Conservation (phyloP, 2,888 invertebrate genomes). For the Crioceris asparagi region DNA sequence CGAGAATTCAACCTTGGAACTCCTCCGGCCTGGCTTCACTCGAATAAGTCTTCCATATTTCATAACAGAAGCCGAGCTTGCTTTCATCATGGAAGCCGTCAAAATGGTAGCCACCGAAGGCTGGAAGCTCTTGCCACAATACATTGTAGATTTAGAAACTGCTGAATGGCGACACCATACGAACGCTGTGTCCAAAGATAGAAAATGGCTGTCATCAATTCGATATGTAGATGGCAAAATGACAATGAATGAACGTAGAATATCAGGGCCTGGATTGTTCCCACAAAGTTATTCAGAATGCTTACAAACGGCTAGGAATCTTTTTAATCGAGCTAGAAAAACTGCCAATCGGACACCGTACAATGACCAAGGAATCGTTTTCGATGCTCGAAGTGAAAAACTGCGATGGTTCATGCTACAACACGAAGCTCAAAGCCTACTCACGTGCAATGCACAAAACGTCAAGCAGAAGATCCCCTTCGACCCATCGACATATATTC, state of each 20-base stretch:
- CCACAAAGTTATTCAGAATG: slow-evolving; percentile 68
- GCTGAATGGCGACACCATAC: slow-evolving; percentile 84
- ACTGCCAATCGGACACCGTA: slow-evolving; percentile 62
- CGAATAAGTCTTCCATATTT: slow-evolving; percentile 79
- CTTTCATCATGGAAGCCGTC: slow-evolving; percentile 73
- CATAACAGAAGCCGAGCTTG: slow-evolving; percentile 66
- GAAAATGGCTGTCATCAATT: slow-evolving; percentile 72
- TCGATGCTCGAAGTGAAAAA: slow-evolving; percentile 56
- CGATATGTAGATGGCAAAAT: slow-evolving; percentile 57
- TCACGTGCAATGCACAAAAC: slow-evolving; percentile 62
- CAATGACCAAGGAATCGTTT: slow-evolving; percentile 62
- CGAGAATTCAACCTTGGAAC: slow-evolving; percentile 49
- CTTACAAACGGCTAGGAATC: slow-evolving; percentile 64
- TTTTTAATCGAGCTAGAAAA: slow-evolving; percentile 67
- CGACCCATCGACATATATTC: slow-evolving; percentile 41
- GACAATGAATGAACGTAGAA: slow-evolving; percentile 57
- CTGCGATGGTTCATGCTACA: slow-evolving; percentile 85
- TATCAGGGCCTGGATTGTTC: slow-evolving; percentile 60
- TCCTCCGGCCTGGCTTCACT: slow-evolving; percentile 76
- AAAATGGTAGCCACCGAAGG: slow-evolving; percentile 82
- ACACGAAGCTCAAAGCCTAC: slow-evolving; percentile 70
- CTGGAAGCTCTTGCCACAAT: slow-evolving; percentile 82
- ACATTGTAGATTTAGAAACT: slow-evolving; percentile 75
- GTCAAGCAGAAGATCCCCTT: slow-evolving; percentile 70
- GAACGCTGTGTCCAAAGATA: slow-evolving; percentile 66